Conservation (phyloP, 2,113 vertebrate species). For the Oostethus manadensis region DNA sequence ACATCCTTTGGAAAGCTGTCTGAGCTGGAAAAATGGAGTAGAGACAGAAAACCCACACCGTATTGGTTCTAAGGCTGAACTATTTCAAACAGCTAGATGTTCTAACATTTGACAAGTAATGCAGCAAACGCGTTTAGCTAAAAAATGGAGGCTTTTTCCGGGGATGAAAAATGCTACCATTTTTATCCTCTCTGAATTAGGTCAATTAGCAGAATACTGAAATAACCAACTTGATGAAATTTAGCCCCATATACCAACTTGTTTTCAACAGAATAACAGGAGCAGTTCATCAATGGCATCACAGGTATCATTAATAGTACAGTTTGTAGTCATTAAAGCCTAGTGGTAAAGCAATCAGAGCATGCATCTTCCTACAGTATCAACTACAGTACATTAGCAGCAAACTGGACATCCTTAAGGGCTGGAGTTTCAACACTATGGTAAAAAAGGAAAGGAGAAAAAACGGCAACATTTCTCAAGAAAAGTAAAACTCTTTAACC, state of each 20-base stretch:
- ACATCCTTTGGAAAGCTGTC: constrained; percentile 65
- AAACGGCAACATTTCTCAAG: constrained; percentile 61
- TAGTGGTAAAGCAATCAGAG: constrained; percentile 80
- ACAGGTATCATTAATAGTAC: constrained; percentile 69
- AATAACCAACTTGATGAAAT: constrained; percentile 58
- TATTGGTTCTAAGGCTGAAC: constrained; percentile 51
- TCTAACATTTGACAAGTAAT: constrained; percentile 41
- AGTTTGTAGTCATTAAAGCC: constrained; percentile 85
- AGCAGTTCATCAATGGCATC: constrained; percentile 72
- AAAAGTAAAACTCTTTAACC: constrained; percentile 75
- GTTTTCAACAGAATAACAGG: constrained; percentile 72
- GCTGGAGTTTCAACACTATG: constrained; percentile 77
- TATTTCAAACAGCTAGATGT: constrained; percentile 55
- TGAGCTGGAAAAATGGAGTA: constrained; percentile 39
- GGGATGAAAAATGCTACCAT: constrained; percentile 39
- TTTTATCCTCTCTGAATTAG: constrained; percentile 31
- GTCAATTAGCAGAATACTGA: constrained; percentile 44
- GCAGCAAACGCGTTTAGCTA: constrained; percentile 35
- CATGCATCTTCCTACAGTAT: constrained; percentile 82
- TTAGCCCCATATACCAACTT: constrained; percentile 59
- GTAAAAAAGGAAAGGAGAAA: constrained; percentile 60
- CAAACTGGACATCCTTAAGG: constrained; percentile 82
- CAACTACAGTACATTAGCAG: constrained; percentile 84
- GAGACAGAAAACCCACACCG: constrained; percentile 50
- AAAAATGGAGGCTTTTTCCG: constrained; percentile 38